Percentiles rank a stretch among this genome's conserved stretches.
These are phyloP conservation scores for Parelbella ahira DNA, from an alignment of 2,888 invertebrate genomes.

Conservation along the genomic window DNA sequence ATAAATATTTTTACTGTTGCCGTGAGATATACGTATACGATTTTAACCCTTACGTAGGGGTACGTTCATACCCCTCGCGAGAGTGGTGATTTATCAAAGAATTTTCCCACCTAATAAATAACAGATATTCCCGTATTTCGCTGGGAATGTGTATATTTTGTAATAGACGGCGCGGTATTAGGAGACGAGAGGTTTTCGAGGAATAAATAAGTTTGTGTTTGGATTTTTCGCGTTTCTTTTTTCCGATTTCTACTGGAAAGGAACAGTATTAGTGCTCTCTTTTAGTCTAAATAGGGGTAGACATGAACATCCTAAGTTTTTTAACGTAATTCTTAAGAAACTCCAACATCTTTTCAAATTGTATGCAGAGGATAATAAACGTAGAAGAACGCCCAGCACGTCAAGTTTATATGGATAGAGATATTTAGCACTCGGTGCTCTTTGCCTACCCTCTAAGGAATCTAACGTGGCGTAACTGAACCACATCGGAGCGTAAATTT, in stretches of 20 bases:
- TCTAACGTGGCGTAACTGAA: too few relatives aligned
- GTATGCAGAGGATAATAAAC: too few relatives aligned
- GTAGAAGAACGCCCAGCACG: too few relatives aligned
- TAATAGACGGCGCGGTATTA: slow-evolving; percentile 34
- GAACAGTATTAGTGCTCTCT: too few relatives aligned
- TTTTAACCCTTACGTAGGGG: slow-evolving; percentile 33
- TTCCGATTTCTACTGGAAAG: not conserved
- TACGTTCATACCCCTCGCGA: slow-evolving; percentile 30
- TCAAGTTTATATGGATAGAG: too few relatives aligned
- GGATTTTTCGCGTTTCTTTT: not conserved
- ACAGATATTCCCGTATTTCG: slow-evolving; percentile 49
- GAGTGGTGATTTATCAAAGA: slow-evolving; percentile 45
- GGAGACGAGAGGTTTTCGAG: slow-evolving; percentile 1
- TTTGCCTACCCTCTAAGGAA: too few relatives aligned
- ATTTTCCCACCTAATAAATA: slow-evolving; percentile 74
- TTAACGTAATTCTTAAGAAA: too few relatives aligned
- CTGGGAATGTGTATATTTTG: slow-evolving; percentile 32
- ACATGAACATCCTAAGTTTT: too few relatives aligned
- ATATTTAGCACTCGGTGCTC: too few relatives aligned
- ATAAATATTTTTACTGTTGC: slow-evolving; percentile 16
- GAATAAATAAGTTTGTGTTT: slow-evolving; percentile 11
- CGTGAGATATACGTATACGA: slow-evolving; percentile 8
- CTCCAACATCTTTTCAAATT: too few relatives aligned
- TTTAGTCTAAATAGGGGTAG: too few relatives aligned
- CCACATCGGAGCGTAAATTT: too few relatives aligned